These are phyloP conservation scores for Tenebrosternarchus preto DNA, from an alignment of 2,113 vertebrate genomes.

Conservation along the genomic window DNA sequence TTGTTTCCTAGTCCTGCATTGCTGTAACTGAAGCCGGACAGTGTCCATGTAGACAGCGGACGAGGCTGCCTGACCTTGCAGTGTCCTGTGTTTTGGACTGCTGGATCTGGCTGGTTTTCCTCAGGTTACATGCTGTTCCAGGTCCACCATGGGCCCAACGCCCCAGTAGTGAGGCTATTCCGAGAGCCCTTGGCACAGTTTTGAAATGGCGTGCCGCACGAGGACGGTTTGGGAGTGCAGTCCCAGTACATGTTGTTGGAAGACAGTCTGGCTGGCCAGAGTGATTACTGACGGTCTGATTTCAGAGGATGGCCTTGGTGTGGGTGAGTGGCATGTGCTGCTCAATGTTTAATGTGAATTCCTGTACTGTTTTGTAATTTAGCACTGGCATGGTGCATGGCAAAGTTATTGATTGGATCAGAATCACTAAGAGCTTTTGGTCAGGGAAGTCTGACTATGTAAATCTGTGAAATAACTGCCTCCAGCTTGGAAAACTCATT, in stretches of 20 bases:
- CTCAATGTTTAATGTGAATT: not conserved
- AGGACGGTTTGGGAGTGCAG: not conserved
- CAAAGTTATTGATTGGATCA: too few relatives aligned
- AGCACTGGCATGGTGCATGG: too few relatives aligned
- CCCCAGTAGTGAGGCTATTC: constrained; percentile 29
- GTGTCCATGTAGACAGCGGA: too few relatives aligned
- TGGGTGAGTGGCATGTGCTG: not conserved
- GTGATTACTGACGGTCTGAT: not conserved
- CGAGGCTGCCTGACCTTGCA: not conserved
- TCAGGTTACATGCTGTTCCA: constrained; percentile 1
- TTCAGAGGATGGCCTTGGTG: not conserved
- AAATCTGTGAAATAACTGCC: too few relatives aligned
- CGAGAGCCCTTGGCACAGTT: constrained; percentile 23
- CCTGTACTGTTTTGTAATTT: not conserved
- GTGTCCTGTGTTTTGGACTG: not conserved
- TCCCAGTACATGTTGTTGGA: constrained; percentile 30
- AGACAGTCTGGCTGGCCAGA: not conserved
- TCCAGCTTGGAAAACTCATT: too few relatives aligned
- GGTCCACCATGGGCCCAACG: constrained; percentile 5
- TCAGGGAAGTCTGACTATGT: too few relatives aligned
- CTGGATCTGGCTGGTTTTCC: not conserved
- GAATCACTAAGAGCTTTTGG: too few relatives aligned
- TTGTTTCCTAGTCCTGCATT: not conserved
- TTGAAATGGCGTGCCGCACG: constrained; percentile 20
- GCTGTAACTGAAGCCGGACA: not conserved